Conservation (phyloP, 2,797 vertebrate species). For the Cryptoblepharus egeriae region DNA sequence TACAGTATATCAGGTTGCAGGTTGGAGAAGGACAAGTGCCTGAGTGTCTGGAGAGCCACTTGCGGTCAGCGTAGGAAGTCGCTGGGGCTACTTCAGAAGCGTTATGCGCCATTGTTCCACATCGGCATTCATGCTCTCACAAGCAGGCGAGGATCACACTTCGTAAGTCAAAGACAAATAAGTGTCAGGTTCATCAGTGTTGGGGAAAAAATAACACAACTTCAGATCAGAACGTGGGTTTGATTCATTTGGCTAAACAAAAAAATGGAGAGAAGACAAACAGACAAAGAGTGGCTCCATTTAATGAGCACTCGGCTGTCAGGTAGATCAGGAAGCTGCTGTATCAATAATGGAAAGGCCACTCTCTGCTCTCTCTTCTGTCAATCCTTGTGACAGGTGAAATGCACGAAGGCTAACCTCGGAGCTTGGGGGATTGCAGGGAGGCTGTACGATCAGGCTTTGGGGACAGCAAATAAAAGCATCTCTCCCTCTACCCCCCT, state of each 20-base stretch:
- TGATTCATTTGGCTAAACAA: background rate
- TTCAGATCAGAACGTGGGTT: too few species aligned
- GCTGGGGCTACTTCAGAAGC: too few species aligned
- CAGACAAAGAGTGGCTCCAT: background rate
- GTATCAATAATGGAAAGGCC: conserved; percentile 1
- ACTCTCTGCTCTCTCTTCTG: background rate
- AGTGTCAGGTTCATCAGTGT: background rate
- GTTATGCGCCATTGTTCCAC: background rate
- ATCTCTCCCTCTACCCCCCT: background rate
- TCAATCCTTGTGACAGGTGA: background rate
- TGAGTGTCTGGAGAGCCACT: too few species aligned
- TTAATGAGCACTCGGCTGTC: background rate
- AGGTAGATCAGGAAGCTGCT: background rate
- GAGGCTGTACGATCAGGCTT: background rate
- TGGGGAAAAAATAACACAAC: background rate
- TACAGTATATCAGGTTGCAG: too few species aligned
- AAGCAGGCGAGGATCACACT: background rate
- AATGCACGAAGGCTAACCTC: background rate
- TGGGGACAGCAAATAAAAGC: background rate
- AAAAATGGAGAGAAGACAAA: background rate
- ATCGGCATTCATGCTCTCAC: background rate
- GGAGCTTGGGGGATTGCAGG: background rate
- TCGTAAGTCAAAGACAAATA: background rate
- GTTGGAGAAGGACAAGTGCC: too few species aligned
- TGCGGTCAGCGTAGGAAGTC: too few species aligned